Conservation (phyloP, 2,797 vertebrate genomes). For the Telmatherina bonti region DNA sequence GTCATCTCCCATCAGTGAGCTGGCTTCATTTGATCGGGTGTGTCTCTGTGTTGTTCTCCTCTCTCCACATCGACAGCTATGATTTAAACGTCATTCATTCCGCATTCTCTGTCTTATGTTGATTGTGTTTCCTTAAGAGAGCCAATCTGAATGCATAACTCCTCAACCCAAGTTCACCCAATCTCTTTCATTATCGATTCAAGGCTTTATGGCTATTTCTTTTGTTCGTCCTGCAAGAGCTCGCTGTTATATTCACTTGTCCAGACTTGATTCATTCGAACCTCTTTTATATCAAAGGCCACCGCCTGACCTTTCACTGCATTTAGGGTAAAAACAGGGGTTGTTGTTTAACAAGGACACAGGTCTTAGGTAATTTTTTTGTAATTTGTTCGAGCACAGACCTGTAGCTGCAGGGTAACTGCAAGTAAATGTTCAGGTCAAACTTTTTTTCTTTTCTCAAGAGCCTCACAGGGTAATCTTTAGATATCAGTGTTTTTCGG, state of each 20-base stretch:
- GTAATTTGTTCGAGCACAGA: conserved; percentile 74
- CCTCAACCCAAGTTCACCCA: conserved; percentile 41
- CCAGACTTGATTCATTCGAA: conserved; percentile 82
- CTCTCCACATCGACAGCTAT: conserved; percentile 47
- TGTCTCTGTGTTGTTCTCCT: conserved; percentile 46
- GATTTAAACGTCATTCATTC: conserved; percentile 52
- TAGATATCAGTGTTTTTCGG: conserved; percentile 79
- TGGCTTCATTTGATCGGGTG: conserved; percentile 50
- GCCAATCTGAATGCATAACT: conserved; percentile 59
- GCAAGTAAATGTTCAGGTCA: conserved; percentile 60
- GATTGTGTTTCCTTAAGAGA: conserved; percentile 56
- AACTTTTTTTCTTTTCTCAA: conserved; percentile 70
- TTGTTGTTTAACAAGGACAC: conserved; percentile 80
- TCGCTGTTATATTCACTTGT: conserved; percentile 25
- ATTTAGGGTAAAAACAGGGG: conserved; percentile 75
- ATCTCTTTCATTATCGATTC: conserved; percentile 61
- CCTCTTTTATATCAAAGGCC: conserved; percentile 74
- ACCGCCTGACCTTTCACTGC: conserved; percentile 73
- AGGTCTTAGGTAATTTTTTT: conserved; percentile 64
- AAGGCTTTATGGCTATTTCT: conserved; percentile 21
- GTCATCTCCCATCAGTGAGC: conserved; percentile 62
- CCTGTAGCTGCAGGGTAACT: conserved; percentile 80
- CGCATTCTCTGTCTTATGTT: conserved; percentile 45
- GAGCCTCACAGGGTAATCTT: conserved; percentile 69
- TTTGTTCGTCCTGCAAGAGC: conserved; percentile 6